Evolutionary conservation across 2,888 invertebrate genomes (phyloP).

Genomic region (Drosophila testacea): DNA sequence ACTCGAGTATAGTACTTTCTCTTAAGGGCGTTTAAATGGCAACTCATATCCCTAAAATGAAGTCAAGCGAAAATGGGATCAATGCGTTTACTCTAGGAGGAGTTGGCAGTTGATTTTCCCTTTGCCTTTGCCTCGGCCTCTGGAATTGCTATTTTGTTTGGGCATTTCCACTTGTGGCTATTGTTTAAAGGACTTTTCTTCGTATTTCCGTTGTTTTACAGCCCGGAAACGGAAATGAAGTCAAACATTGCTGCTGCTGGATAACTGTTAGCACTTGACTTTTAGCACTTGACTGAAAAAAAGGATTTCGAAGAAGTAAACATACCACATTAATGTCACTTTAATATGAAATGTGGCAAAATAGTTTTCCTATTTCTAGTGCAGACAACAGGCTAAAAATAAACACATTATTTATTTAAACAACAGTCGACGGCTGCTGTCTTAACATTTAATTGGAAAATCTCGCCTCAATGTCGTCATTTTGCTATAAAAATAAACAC

Average conservation of each 20-base stretch:
- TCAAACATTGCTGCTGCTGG: constrained; percentile 37
- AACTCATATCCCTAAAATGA: constrained; percentile 52
- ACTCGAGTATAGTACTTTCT: neutral
- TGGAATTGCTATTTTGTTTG: constrained; percentile 15
- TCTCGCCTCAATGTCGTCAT: constrained; percentile 77
- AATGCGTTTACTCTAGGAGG: constrained; percentile 31
- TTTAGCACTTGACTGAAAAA: constrained; percentile 39
- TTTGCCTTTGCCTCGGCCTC: neutral
- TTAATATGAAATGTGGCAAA: constrained; percentile 18
- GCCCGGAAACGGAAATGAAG: constrained; percentile 69
- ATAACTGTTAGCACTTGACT: constrained; percentile 41
- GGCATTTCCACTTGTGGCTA: constrained; percentile 50
- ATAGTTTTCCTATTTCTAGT: constrained; percentile 30
- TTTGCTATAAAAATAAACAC: constrained; percentile 66
- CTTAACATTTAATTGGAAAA: constrained; percentile 72
- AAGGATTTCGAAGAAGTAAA: constrained; percentile 17
- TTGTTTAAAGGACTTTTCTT: constrained; percentile 43
- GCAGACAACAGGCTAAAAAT: constrained; percentile 45
- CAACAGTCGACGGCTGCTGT: constrained; percentile 16
- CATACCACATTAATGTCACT: constrained; percentile 28
- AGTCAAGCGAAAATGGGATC: constrained; percentile 74
- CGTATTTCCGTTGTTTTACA: constrained; percentile 44
- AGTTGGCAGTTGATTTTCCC: neutral
- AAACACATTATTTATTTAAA: constrained; percentile 49
- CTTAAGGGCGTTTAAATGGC: constrained; percentile 6